Conservation (phyloP, 2,113 vertebrate genomes). For the Nibea coibor region DNA sequence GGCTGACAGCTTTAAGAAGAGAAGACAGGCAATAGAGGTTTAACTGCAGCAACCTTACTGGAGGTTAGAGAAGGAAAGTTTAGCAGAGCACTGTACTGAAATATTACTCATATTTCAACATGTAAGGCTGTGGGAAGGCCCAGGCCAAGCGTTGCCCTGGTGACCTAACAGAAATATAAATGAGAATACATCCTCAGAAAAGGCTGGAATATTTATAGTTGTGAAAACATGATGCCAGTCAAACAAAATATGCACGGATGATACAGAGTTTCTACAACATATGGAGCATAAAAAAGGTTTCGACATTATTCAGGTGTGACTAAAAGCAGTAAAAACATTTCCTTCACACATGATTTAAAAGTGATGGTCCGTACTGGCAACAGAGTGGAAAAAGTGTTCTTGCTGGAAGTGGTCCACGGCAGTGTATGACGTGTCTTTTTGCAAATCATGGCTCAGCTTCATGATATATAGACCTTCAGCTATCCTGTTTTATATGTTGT, state of each 20-base stretch:
- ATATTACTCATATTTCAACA: constrained; percentile 24
- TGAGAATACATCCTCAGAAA: constrained; percentile 15
- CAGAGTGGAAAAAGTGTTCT: not conserved
- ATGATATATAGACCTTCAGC: constrained; percentile 33
- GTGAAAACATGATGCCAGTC: constrained; percentile 25
- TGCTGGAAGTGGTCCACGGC: constrained; percentile 16
- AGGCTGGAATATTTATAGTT: constrained; percentile 19
- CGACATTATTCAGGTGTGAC: constrained; percentile 9
- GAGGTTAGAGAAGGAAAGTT: constrained; percentile 42
- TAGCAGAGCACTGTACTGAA: constrained; percentile 41
- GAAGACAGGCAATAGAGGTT: constrained; percentile 56
- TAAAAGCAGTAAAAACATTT: not conserved
- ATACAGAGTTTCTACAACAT: constrained; percentile 20
- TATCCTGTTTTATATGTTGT: constrained; percentile 22
- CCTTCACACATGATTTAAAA: not conserved
- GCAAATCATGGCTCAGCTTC: constrained; percentile 38
- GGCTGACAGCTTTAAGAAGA: constrained; percentile 27
- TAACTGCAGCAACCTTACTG: constrained; percentile 52
- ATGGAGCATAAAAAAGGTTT: constrained; percentile 5
- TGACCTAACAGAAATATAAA: constrained; percentile 23
- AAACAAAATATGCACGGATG: constrained; percentile 1
- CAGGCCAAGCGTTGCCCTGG: constrained; percentile 7
- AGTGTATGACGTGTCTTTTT: constrained; percentile 38
- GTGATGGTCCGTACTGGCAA: constrained; percentile 4
- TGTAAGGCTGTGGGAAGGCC: constrained; percentile 43